Conservation (phyloP, 2,113 vertebrate species). For the Struthio camelus region DNA sequence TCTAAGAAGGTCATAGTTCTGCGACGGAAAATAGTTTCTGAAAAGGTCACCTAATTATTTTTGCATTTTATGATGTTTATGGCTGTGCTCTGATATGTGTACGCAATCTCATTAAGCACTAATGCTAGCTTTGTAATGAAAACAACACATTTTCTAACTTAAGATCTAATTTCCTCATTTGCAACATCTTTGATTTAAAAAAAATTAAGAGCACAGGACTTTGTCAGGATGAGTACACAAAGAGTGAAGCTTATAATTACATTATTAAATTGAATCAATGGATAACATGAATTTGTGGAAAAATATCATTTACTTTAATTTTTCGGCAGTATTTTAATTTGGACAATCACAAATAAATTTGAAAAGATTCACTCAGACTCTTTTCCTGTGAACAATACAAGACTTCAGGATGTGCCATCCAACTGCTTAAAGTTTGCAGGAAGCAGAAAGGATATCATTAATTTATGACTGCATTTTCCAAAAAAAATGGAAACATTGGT, state of each 20-base stretch:
- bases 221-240: conserved; percentile 11
- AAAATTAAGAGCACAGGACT: background rate
- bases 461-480: background rate
- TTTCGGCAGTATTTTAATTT: conserved; percentile 30
- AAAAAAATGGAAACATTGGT: background rate
- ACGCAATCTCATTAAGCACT: conserved; percentile 64
- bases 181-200: conserved; percentile 59
- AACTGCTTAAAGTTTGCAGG: background rate
- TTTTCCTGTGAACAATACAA: background rate
- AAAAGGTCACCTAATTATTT: conserved; percentile 71
- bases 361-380: background rate
- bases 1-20: conserved; percentile 64
- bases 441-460: background rate
- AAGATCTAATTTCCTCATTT: conserved; percentile 59
- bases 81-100: conserved; percentile 32
- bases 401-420: background rate
- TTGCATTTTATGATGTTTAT: conserved; percentile 45
- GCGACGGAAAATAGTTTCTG: conserved; percentile 28
- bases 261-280: conserved; percentile 49
- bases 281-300: conserved; percentile 10
- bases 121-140: conserved; percentile 60
- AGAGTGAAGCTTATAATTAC: conserved; percentile 28
- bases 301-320: conserved; percentile 48
- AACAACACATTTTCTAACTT: conserved; percentile 65
- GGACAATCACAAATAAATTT: conserved; percentile 29